Percentiles rank a stretch among this genome's conserved stretches.
These are phyloP conservation scores for Piscicola geometra DNA, from an alignment of 2,888 invertebrate genomes.

Conservation along the genomic window DNA sequence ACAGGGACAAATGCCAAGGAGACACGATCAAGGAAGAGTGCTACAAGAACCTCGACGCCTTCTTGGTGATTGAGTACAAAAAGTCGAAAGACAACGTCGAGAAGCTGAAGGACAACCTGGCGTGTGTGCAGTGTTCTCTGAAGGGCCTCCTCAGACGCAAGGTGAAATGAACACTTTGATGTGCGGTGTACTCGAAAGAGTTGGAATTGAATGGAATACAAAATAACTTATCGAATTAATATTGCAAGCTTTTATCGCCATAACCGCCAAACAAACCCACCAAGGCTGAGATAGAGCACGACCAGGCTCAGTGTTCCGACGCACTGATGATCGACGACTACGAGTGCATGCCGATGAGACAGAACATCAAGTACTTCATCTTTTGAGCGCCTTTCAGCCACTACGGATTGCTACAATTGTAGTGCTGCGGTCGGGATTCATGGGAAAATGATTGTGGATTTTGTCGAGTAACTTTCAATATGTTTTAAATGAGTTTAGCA, in stretches of 20 bases:
- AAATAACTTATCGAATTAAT: too few relatives aligned
- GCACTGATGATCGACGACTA: slow-evolving; percentile 25
- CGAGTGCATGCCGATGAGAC: slow-evolving; percentile 31
- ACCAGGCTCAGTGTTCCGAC: slow-evolving; percentile 20
- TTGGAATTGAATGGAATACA: too few relatives aligned
- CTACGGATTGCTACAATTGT: neutral
- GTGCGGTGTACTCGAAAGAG: too few relatives aligned
- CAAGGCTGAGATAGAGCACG: slow-evolving; percentile 22
- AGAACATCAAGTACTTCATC: slow-evolving; percentile 31
- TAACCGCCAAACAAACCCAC: too few relatives aligned
- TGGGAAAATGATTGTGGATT: too few relatives aligned
- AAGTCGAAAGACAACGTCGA: slow-evolving; percentile 19
- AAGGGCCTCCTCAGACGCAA: slow-evolving; percentile 23
- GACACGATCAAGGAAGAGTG: neutral
- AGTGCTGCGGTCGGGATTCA: too few relatives aligned
- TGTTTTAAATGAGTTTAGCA: too few relatives aligned
- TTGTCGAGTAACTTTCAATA: too few relatives aligned
- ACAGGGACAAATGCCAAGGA: neutral
- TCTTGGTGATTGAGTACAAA: neutral
- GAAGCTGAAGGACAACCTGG: slow-evolving; percentile 31
- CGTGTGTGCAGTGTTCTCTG: slow-evolving; percentile 30
- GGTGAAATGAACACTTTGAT: too few relatives aligned
- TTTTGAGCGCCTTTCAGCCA: neutral
- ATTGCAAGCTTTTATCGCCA: too few relatives aligned
- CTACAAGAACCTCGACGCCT: neutral